These are phyloP conservation scores for Alosa alosa DNA, from an alignment of 2,113 vertebrate genomes.

Conservation along the genomic window DNA sequence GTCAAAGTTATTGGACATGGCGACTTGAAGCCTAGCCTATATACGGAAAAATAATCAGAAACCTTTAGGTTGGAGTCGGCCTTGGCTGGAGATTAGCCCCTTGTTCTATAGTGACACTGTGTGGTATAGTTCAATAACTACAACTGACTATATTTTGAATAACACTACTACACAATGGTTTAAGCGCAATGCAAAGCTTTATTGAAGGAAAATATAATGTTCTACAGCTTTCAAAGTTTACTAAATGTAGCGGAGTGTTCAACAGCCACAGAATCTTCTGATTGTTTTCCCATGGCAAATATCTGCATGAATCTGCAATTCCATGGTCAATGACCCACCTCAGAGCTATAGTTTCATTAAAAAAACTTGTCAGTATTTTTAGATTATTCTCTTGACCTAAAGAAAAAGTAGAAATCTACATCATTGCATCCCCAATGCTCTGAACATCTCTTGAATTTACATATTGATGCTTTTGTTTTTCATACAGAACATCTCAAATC, in stretches of 20 bases:
- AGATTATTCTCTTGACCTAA: neutral
- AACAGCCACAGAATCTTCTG: neutral
- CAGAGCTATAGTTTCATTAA: neutral
- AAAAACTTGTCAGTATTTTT: neutral
- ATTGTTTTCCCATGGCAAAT: neutral
- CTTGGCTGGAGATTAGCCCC: too few relatives aligned
- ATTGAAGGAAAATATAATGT: neutral
- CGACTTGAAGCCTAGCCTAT: too few relatives aligned
- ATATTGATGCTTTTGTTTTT: neutral
- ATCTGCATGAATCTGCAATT: neutral
- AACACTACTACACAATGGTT: neutral
- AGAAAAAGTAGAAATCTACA: neutral
- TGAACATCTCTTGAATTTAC: neutral
- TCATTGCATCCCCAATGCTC: too few relatives aligned
- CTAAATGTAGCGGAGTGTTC: neutral
- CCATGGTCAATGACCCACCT: neutral
- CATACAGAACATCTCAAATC: neutral
- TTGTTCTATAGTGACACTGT: neutral
- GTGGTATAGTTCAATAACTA: neutral
- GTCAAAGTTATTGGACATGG: too few relatives aligned
- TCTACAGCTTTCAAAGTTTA: neutral
- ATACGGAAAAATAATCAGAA: neutral
- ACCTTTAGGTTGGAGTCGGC: too few relatives aligned
- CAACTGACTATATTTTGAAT: neutral
- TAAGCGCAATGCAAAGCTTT: neutral